Base-by-base conservation (phyloP, 2,797 vertebrate genomes). In the Pipistrellus pygmaeus region DNA sequence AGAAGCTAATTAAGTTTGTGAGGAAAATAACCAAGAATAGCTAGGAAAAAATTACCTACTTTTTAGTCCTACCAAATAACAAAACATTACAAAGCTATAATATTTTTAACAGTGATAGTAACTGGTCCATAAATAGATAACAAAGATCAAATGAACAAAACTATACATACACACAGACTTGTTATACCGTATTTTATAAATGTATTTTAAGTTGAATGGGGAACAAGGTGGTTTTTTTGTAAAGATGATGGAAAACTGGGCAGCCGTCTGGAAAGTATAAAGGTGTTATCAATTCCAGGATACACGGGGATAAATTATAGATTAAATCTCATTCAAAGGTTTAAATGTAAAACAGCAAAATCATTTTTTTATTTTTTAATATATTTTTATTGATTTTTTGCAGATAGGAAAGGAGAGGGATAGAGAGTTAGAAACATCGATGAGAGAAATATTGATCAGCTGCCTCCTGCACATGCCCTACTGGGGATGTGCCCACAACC, bases 281-380 rank as follows among this genome's bases (percentile, higher is more conserved):
- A 90, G 35, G 15, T 66, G 15, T 41, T 41, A 88, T 60, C 55
- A 78, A 32, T 83, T 62, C 23, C 48, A 86, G 44, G 41, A 85
- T 80, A 94, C 62, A 72, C 9, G 35, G 38, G 35, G 23, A 72
- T 66, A 90, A 30, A 80, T 94, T 94, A 21, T 72, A 80, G 66
- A 66, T 46, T n/a, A 48, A 69, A 60, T 80, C 14, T 60, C 76
- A 41, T 41, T 77, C 21, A 53, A 85, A 69, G 18, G 60, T 68
- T 53, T 85, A 81, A 75, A 95, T 57, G 18, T 32, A 55, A 82
- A 88, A 83, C 8, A 69, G 77, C 32, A 91, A 91, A 81, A 80
- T 75, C 27, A 85, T 41, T 85, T 80, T 80, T 80, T 38, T 38
- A 38, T 35, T 35, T 35, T 60, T 30, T 60, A 35, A 38, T 38